Evolutionary conservation across 2,888 invertebrate species (phyloP).

Genomic region (Cordylochernes scorpioides): DNA sequence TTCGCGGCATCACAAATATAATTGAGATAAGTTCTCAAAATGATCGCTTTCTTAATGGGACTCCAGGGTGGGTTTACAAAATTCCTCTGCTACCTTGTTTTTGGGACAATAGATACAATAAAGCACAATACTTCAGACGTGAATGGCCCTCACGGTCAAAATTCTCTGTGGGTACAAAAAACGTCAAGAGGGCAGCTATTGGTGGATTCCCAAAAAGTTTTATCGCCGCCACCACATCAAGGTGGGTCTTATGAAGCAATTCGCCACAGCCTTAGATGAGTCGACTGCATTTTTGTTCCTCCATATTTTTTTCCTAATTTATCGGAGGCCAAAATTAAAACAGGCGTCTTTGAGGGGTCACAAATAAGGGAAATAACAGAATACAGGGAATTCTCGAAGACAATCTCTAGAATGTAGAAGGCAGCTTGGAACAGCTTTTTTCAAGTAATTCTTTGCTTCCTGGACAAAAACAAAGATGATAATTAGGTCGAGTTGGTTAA

Average conservation of each 20-base stretch:
- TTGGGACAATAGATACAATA: conserved; percentile 9
- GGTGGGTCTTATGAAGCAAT: conserved; percentile 13
- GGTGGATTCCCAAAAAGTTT: conserved; percentile 5
- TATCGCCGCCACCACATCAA: conserved; percentile 12
- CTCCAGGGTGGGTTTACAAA: not conserved
- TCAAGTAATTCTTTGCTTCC: conserved; percentile 4
- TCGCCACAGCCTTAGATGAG: conserved; percentile 7
- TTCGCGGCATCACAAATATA: not conserved
- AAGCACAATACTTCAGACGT: conserved; percentile 5
- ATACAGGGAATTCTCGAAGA: conserved; percentile 2
- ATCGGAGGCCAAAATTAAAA: conserved; percentile 5
- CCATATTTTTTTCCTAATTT: conserved; percentile 7
- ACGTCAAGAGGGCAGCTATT: not conserved
- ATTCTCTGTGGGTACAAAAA: not conserved
- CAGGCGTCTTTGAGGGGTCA: conserved; percentile 10
- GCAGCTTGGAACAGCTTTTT: conserved; percentile 11
- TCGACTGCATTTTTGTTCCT: conserved; percentile 4
- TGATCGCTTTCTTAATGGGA: not conserved
- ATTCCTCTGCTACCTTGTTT: not conserved
- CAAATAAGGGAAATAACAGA: conserved; percentile 3
- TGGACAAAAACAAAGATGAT: conserved; percentile 8
- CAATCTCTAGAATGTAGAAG: conserved; percentile 3
- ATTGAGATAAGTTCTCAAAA: not conserved
- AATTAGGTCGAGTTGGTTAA: conserved; percentile 6
- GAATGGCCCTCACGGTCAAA: not conserved